Conservation (phyloP, 2,113 vertebrate genomes). For the Clupea harengus region DNA sequence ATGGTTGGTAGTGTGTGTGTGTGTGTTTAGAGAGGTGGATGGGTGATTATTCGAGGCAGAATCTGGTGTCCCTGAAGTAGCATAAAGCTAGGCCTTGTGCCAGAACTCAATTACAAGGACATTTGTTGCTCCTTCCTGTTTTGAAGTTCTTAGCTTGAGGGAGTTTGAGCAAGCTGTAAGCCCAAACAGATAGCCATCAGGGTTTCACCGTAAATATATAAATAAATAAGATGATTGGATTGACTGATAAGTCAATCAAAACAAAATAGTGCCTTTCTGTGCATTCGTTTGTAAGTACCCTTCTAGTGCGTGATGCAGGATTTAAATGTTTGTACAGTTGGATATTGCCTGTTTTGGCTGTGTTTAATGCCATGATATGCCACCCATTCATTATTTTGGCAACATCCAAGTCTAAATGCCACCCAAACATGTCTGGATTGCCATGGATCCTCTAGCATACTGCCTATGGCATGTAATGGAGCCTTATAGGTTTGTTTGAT, state of each 20-base stretch:
- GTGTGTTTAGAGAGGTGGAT: neutral
- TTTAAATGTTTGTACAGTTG: neutral
- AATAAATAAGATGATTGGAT: neutral
- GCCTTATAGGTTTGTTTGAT: too few relatives aligned
- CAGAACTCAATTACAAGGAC: neutral
- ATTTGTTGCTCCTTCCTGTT: constrained; percentile 9
- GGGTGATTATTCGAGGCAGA: neutral
- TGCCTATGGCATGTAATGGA: too few relatives aligned
- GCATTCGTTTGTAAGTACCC: neutral
- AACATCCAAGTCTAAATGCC: too few relatives aligned
- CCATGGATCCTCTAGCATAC: too few relatives aligned
- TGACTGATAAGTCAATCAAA: neutral
- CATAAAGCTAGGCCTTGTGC: neutral
- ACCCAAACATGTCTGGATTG: too few relatives aligned
- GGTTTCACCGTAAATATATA: neutral
- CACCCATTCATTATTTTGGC: neutral
- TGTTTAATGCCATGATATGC: too few relatives aligned
- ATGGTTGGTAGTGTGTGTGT: neutral
- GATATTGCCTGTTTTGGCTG: too few relatives aligned
- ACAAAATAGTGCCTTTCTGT: neutral
- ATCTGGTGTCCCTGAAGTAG: neutral
- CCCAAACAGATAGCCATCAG: neutral
- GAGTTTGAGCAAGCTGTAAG: neutral
- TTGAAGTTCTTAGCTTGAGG: neutral
- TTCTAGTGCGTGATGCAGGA: neutral